Evolutionary conservation across 2,888 invertebrate species (phyloP), one percentile per base, ranked within the genome.

Genomic region (Resseliella maxima): DNA sequence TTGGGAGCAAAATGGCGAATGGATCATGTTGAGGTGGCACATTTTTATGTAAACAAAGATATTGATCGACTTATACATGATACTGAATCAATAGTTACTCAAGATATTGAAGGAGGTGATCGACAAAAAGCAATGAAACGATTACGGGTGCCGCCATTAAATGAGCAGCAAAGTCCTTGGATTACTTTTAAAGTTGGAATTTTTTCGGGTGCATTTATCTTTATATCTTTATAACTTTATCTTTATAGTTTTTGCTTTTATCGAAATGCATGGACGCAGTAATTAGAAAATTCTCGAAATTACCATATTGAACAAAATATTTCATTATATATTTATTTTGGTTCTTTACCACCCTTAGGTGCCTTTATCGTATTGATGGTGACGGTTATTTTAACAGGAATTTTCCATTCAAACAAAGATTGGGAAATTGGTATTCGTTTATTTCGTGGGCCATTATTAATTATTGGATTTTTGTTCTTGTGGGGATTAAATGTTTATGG

Each of bases 71-170:
- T 97, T 85, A 97, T 97, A 88, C 93, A 93, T 88, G 95, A 96
- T 90, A 96, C 96, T 0, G 97, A 97, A 91, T 92, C 92, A 86
- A 91, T 93, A 27, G 94, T 95, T 64, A 95, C 94, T 0, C 92
- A 93, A 88, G 94, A 94, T 88, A 92, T 95, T 54, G 95, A 97
- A 90, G 94, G 93, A 12, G 97, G 97, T 6, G 95, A 97, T 90
- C 92, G 97, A 85, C 95, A 95, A 89, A 94, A 94, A 88, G 97
- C 97, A 2, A 97, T 97, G 97, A 97, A 97, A 90, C 92, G 96
- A 64, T 91, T 97, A 35, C 91, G 96, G 86, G 97, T 97, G 0
- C 97, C 97, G 0, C 97, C 97, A 2, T 91, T 97, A 38, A 96
- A 96, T 21, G 97, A 97, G 90, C 94, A 95, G 89, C 95, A 95